Conservation (phyloP, 2,113 vertebrate genomes). For the Passerina amoena region DNA sequence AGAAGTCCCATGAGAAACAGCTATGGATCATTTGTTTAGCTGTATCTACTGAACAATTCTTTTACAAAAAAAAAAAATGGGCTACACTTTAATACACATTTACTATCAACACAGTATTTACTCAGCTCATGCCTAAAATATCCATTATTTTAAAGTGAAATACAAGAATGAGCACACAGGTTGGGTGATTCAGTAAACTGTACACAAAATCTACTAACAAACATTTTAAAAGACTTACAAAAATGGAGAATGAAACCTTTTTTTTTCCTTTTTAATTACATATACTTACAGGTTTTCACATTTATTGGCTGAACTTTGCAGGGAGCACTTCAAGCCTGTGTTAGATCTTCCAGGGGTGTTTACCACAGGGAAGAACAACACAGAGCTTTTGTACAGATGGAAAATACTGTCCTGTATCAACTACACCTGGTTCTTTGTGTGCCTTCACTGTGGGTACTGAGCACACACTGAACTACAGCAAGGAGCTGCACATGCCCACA, state of each 20-base stretch:
- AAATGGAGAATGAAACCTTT: constrained; percentile 56
- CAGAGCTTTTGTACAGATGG: background rate
- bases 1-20: constrained; percentile 13
- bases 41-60: background rate
- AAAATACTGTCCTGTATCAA: background rate
- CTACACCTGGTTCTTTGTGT: background rate
- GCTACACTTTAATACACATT: constrained; percentile 52
- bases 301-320: constrained; percentile 49
- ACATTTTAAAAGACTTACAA: constrained; percentile 64
- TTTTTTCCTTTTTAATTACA: constrained; percentile 60
- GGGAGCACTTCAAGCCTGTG: background rate
- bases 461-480: background rate
- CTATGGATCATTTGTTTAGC: background rate
- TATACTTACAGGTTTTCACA: constrained; percentile 69
- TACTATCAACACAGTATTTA: constrained; percentile 64
- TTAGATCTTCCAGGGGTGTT: background rate
- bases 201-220: constrained; percentile 64
- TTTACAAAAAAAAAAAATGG: background rate
- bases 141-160: constrained; percentile 53
- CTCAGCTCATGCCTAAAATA: constrained; percentile 68
- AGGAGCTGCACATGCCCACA: background rate
- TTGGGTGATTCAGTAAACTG: constrained; percentile 41
- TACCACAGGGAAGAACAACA: background rate
- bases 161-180: constrained; percentile 21
- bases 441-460: background rate